These are phyloP conservation scores for Sphenopsis melanotis DNA, from an alignment of 2,797 vertebrate genomes.

Conservation along the genomic window DNA sequence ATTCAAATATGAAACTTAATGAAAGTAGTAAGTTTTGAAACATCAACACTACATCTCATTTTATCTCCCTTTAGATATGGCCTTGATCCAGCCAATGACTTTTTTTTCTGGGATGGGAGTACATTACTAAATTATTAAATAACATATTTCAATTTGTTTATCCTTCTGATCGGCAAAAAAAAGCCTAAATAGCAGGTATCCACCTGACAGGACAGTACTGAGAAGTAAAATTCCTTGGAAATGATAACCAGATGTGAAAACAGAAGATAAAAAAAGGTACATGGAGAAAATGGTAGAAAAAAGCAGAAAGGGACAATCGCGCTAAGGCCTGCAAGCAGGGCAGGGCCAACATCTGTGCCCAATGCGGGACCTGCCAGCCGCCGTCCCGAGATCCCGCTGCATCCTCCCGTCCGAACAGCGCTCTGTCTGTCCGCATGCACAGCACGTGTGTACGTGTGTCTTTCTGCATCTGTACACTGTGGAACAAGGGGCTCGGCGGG, in stretches of 20 bases:
- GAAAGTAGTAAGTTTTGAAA: neutral
- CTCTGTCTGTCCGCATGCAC: too few species aligned
- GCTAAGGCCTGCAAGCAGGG: neutral
- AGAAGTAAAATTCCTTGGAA: neutral
- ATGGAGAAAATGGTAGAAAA: neutral
- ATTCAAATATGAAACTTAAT: neutral
- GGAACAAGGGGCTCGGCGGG: rapidly evolving
- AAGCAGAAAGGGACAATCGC: rapidly evolving
- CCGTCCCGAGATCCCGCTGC: neutral
- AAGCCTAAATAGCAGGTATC: neutral
- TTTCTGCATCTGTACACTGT: rapidly evolving
- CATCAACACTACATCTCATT: neutral
- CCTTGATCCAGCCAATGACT: neutral
- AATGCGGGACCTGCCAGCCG: neutral
- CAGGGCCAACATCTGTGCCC: neutral
- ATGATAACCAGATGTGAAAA: neutral
- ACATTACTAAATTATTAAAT: neutral
- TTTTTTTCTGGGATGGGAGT: neutral
- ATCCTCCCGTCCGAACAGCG: neutral
- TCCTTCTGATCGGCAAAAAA: neutral
- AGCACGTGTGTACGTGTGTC: rapidly evolving
- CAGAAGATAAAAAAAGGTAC: neutral
- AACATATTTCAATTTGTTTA: neutral
- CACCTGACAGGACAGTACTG: neutral
- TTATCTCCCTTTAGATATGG: neutral